Base-by-base conservation (phyloP, 2,888 invertebrate genomes). In the Anticlea derivata region DNA sequence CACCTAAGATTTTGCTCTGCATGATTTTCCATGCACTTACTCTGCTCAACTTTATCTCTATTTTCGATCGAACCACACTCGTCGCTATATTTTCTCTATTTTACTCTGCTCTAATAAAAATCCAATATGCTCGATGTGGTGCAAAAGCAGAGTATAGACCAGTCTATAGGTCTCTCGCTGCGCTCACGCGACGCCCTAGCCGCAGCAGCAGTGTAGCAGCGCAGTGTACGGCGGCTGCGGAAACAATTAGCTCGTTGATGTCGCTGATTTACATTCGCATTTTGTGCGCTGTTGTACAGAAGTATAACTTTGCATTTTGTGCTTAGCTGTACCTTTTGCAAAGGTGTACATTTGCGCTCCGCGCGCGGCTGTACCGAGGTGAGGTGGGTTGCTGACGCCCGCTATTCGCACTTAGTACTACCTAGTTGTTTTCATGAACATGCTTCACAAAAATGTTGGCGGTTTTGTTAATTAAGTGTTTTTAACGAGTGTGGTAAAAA, bases 181-280 rank as follows among this genome's bases (percentile, higher is more conserved):
- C 26, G 33, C 26, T 17, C 46, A 5, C 6, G 30, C 12, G 12
- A 5, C 10, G 7, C 1, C 7, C 13, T 24, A 24, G 20, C 10
- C 34, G 37, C 33, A 22, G n/a, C n/a, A n/a, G n/a, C n/a, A n/a
- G n/a, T 3, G 4, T 17, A 4, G 17, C 17, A 17, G 17, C 17
- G 17, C 4, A 4, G 2, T 17, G 4, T 4, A 17, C 29, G 29
- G 37, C 29, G 45, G 43, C 44, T 37, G 43, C 55, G 60, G 59
- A 59, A 61, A 60, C 57, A 60, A 65, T 63, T 63, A 65, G 52
- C 55, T 29, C 39, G 11, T 47, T 63, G 58, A 61, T 64, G 59
- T 60, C 40, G 7, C 44, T 65, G 58, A 62, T 64, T 60, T 61
- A 63, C 58, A 66, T 57, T 43, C 31, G 45, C 34, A 34, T 35